phyloP scores from a whole-genome alignment of 2,113 vertebrate genomes.

The Megalops atlanticus region DNA sequence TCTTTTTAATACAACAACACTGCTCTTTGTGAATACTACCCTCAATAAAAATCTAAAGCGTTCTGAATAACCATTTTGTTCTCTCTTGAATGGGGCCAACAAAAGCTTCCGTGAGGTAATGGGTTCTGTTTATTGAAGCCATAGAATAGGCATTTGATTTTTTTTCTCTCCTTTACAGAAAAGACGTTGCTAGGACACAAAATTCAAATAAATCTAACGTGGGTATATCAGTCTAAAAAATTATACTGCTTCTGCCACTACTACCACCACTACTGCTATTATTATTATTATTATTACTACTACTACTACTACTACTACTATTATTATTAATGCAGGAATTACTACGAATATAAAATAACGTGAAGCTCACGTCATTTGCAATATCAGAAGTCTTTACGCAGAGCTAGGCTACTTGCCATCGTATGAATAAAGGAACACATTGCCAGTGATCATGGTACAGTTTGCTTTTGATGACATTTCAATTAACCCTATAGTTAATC shows the following conservation, averaged over 20 bases:
- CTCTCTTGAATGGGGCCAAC: slow-evolving; percentile 99
- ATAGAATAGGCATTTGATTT: slow-evolving; percentile 95
- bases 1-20: slow-evolving; percentile 99
- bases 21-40: slow-evolving; percentile 97
- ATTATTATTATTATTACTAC: slow-evolving; percentile 25
- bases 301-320: slow-evolving; percentile 14
- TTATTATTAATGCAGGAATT: neutral
- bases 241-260: too few relatives aligned
- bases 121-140: slow-evolving; percentile 97
- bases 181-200: slow-evolving; percentile 86
- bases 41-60: slow-evolving; percentile 99
- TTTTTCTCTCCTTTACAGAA: slow-evolving; percentile 66
- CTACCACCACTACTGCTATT: neutral
- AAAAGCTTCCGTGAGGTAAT: slow-evolving; percentile 99
- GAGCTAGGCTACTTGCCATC: too few relatives aligned
- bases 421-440: too few relatives aligned
- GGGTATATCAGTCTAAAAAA: slow-evolving; percentile 22
- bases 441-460: neutral
- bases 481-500: slow-evolving; percentile 70
- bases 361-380: too few relatives aligned
- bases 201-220: slow-evolving; percentile 62
- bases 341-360: too few relatives aligned
- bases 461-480: slow-evolving; percentile 55
- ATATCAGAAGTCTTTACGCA: too few relatives aligned
- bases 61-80: slow-evolving; percentile 99